phyloP scores from a whole-genome alignment of 1,140 invertebrate species.

The Drosophila truncata region DNA sequence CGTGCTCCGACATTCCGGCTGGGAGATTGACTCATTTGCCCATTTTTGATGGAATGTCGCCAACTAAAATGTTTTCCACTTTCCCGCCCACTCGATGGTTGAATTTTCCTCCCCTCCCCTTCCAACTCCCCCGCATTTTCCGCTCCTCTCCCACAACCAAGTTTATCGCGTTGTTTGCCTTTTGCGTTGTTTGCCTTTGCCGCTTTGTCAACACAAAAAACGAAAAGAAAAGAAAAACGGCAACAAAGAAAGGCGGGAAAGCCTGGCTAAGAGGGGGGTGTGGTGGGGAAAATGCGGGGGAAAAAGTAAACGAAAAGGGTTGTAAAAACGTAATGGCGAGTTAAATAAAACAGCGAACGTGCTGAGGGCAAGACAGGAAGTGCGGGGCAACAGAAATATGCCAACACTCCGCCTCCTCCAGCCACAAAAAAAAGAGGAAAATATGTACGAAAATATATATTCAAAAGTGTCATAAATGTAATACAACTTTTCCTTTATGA shows the following conservation, averaged over 20 bases:
- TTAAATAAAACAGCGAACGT: conserved; percentile 77
- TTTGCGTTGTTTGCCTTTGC: conserved; percentile 74
- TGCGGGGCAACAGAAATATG: conserved; percentile 32
- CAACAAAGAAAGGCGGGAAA: conserved; percentile 33
- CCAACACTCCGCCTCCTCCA: conserved; percentile 18
- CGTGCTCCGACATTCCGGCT: conserved; percentile 34
- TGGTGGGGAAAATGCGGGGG: conserved; percentile 11
- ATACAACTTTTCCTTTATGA: conserved; percentile 79
- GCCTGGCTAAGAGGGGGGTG: neutral
- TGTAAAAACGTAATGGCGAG: conserved; percentile 80
- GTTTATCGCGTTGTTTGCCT: conserved; percentile 64
- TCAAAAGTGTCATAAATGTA: conserved; percentile 81
- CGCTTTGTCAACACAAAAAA: conserved; percentile 68
- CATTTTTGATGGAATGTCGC: conserved; percentile 78
- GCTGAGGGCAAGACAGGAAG: conserved; percentile 25
- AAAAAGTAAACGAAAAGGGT: conserved; percentile 63
- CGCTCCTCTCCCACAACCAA: neutral
- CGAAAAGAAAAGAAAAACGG: conserved; percentile 30
- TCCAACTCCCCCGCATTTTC: neutral
- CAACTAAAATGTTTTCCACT: conserved; percentile 64
- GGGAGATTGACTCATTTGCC: conserved; percentile 72
- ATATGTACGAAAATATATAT: conserved; percentile 68
- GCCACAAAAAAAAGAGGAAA: neutral
- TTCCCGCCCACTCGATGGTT: conserved; percentile 28
- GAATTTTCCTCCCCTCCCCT: neutral